phyloP scores from a whole-genome alignment of 2,888 invertebrate species.

The Drosophila multiciliata region DNA sequence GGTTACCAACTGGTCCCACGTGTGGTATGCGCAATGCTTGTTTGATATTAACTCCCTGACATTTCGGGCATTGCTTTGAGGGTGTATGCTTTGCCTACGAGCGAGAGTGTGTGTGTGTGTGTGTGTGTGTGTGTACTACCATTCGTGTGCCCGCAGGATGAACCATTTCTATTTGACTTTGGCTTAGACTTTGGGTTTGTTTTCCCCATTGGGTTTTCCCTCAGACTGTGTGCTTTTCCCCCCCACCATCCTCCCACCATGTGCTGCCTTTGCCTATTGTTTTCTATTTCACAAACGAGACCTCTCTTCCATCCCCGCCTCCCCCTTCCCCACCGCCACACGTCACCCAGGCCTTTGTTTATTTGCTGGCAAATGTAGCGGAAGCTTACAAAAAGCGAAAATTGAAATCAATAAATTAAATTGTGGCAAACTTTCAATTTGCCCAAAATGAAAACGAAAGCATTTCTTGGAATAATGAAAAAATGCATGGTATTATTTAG shows the following conservation, averaged over 20 bases:
- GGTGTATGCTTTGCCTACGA: not conserved
- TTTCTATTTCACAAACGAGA: not conserved
- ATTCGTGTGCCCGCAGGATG: conserved; percentile 7
- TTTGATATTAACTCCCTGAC: conserved; percentile 56
- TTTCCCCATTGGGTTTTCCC: conserved; percentile 1
- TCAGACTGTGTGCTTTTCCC: conserved; percentile 2
- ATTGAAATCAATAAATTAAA: conserved; percentile 13
- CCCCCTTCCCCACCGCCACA: not conserved
- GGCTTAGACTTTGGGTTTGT: conserved; percentile 6
- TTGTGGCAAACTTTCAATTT: conserved; percentile 7
- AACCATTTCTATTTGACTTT: conserved; percentile 13
- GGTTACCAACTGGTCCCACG: conserved; percentile 58
- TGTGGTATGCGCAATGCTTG: conserved; percentile 67
- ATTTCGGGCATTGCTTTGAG: not conserved
- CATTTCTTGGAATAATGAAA: not conserved
- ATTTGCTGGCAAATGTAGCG: not conserved
- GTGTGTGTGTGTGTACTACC: not conserved
- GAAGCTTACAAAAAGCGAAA: not conserved
- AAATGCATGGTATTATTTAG: not conserved
- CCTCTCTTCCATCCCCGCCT: too few species aligned
- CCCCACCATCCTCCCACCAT: not conserved
- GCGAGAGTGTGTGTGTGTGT: not conserved
- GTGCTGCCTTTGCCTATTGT: conserved; percentile 2
- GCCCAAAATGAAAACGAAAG: not conserved
- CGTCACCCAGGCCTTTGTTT: not conserved